A percentile compares a stretch with the other conserved stretches of the same genome.
Evolutionary conservation across 2,797 vertebrate species (phyloP).

Genomic region (Myotis findleyi): DNA sequence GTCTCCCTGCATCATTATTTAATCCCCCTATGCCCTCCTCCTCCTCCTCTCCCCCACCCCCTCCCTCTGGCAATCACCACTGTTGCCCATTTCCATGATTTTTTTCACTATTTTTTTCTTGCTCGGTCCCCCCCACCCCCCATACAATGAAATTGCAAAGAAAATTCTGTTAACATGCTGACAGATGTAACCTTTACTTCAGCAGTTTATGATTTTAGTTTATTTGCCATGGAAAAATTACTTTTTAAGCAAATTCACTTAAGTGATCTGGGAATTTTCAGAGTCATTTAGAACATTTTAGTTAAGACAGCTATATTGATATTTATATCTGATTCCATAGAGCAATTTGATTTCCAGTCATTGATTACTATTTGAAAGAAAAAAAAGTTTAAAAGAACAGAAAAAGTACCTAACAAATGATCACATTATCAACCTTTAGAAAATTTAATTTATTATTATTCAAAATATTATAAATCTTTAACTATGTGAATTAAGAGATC

Average conservation of each 20-base stretch:
- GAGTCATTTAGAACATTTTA: conserved; percentile 43
- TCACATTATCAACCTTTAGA: not conserved
- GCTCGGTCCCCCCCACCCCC: not conserved
- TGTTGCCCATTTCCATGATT: not conserved
- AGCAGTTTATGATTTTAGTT: conserved; percentile 57
- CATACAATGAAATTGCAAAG: conserved; percentile 42
- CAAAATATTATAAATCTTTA: not conserved
- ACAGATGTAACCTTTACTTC: conserved; percentile 38
- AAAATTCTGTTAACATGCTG: not conserved
- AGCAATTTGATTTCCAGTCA: conserved; percentile 30
- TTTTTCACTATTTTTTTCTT: not conserved
- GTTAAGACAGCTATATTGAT: conserved; percentile 37
- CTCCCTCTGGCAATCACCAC: not conserved
- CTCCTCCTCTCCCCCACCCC: not conserved
- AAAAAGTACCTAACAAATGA: not conserved
- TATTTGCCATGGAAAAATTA: conserved; percentile 19
- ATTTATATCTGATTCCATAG: not conserved
- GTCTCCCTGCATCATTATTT: not conserved
- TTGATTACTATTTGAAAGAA: not conserved
- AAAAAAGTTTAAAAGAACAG: not conserved
- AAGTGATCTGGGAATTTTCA: conserved; percentile 46
- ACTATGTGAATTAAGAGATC: not conserved
- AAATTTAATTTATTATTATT: not conserved
- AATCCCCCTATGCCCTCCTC: no score
- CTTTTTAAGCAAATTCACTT: conserved; percentile 27